Conservation (phyloP, 2,113 vertebrate species). For the Amphiprion percula region DNA sequence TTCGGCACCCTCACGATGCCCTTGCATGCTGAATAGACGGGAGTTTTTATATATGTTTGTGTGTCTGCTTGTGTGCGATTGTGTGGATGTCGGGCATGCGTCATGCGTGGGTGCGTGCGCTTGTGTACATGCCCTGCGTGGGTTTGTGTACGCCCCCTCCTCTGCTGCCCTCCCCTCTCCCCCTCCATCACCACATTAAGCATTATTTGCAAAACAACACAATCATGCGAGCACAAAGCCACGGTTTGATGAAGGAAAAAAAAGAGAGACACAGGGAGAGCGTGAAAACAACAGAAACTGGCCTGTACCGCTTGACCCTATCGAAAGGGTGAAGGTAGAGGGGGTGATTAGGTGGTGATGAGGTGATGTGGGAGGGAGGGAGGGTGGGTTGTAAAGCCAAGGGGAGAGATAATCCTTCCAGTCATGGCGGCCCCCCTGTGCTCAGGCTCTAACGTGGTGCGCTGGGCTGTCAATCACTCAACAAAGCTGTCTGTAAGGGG, state of each 20-base stretch:
- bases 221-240: conserved; percentile 72
- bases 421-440: conserved; percentile 60
- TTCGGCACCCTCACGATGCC: conserved; percentile 54
- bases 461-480: conserved; percentile 85
- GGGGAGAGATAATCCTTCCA: conserved; percentile 82
- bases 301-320: conserved; percentile 85
- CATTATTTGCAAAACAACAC: conserved; percentile 78
- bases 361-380: conserved; percentile 32
- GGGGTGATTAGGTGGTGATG: conserved; percentile 21
- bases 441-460: conserved; percentile 69
- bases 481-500: conserved; percentile 86
- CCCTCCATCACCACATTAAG: conserved; percentile 47
- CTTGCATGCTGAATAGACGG: conserved; percentile 38
- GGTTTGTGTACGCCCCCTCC: conserved; percentile 48
- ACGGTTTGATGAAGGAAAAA: conserved; percentile 56
- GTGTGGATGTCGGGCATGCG: conserved; percentile 62
- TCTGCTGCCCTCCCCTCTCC: background rate
- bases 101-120: conserved; percentile 73
- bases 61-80: conserved; percentile 13
- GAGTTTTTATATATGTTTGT: conserved; percentile 1
- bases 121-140: conserved; percentile 73
- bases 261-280: conserved; percentile 28
- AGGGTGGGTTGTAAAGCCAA: conserved; percentile 32
- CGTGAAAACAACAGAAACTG: conserved; percentile 77
- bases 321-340: conserved; percentile 12